Evolutionary conservation across 2,113 vertebrate genomes (phyloP).

Genomic region (Clupea harengus): DNA sequence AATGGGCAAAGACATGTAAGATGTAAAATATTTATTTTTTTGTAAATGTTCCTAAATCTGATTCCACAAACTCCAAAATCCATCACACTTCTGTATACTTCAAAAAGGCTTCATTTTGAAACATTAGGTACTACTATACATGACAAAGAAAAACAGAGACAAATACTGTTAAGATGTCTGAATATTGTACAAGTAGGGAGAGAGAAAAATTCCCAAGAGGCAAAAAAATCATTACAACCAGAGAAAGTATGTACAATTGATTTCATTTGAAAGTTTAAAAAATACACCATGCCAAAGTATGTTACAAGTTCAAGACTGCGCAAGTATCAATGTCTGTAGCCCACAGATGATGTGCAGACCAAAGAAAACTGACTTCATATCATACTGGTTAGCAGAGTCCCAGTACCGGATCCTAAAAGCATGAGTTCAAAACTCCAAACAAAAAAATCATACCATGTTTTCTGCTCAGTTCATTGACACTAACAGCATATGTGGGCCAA

Average conservation of each 20-base stretch:
- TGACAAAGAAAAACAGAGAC: conserved; percentile 80
- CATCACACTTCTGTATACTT: conserved; percentile 87
- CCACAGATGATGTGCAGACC: conserved; percentile 78
- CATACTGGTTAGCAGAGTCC: conserved; percentile 76
- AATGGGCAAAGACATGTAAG: conserved; percentile 41
- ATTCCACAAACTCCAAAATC: conserved; percentile 92
- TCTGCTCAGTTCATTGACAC: conserved; percentile 79
- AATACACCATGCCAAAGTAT: conserved; percentile 90
- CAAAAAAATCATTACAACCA: conserved; percentile 87
- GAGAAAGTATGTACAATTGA: conserved; percentile 91
- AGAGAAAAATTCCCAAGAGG: conserved; percentile 79
- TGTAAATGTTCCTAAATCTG: conserved; percentile 99
- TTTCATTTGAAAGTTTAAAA: conserved; percentile 85
- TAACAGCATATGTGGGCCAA: conserved; percentile 74
- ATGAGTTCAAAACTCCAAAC: conserved; percentile 67
- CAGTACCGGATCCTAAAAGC: conserved; percentile 78
- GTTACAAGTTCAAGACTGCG: conserved; percentile 80
- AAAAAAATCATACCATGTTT: conserved; percentile 69
- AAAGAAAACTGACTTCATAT: conserved; percentile 74
- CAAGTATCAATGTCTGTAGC: conserved; percentile 71
- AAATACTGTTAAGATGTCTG: conserved; percentile 87
- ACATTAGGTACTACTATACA: conserved; percentile 91
- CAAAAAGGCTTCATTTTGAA: conserved; percentile 80
- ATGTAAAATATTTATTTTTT: conserved; percentile 99
- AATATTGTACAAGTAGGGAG: conserved; percentile 86